Base-by-base conservation (phyloP, 2,113 vertebrate genomes). In the Pterophyllum scalare region DNA sequence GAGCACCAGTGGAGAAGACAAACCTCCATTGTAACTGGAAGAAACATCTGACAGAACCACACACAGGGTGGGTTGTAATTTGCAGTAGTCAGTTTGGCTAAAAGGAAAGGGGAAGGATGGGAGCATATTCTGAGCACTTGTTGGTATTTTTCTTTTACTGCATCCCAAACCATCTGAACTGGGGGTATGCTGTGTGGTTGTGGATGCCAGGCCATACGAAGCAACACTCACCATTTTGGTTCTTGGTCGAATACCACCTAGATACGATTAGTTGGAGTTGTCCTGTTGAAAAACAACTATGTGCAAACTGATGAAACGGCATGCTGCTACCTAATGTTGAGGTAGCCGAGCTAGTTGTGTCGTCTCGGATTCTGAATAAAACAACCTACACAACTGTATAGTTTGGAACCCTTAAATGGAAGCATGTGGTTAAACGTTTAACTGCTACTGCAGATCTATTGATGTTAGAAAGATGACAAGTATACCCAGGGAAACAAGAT, bases 51-150 rank as follows among this genome's bases (percentile, higher is more conserved):
- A 72, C 17, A 13, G 43, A 52, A 31, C 43, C 65, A 52, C 2
- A 49, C 15, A 46, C 19, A 70, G 24, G 1, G 9, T 49, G 24
- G 43, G 43, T 70, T 43, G 43, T 40, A 70, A 52, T 46, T 46
- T 46, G 43, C 43, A 46, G 43, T 4, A 46, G 4, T 13, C 65
- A 2, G 0, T 70, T 70, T 70, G 0, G 40, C 40, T 70, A 0
- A 28, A 24, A 49, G 24, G 24, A 49, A 70, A 49, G 0, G 22
- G 43, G 10, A 70, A 52, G 6, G 0, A 49, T 0, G 46, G 6
- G 46, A 14, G 0, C 4, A 43, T 14, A 52, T 17, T 9, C 13
- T 28, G 38, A 49, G 40, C 12, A 0, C 75, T 15, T 54, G 59
- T 46, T 64, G 28, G 31, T 20, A 31, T 14, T 38, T 56, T 24